Evolutionary conservation across 2,113 vertebrate species (phyloP).

Genomic region (Larimichthys polyactis): DNA sequence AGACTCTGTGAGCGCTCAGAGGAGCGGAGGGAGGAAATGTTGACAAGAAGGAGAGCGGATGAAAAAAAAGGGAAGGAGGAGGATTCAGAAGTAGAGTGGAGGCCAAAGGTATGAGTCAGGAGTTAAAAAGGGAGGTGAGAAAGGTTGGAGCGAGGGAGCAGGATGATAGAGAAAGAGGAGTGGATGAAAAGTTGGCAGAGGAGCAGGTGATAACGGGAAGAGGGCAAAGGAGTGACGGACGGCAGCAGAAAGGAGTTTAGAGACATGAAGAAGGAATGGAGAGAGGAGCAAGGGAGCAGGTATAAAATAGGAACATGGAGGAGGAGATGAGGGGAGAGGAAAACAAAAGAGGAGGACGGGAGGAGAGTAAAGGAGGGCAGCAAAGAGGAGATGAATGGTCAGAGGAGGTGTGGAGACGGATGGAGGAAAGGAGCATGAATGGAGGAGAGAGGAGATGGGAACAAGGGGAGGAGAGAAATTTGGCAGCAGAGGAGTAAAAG

Average conservation of each 20-base stretch:
- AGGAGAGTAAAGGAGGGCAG: neutral
- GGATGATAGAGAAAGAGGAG: neutral
- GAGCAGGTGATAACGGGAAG: neutral
- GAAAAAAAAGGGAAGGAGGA: neutral
- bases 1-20: too few species aligned
- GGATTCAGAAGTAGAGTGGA: neutral
- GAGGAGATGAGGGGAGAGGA: neutral
- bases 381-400: slow-evolving; percentile 22
- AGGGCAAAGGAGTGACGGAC: neutral
- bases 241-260: too few species aligned
- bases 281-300: neutral
- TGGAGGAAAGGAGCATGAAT: neutral
- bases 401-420: slow-evolving; percentile 3
- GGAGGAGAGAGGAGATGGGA: neutral
- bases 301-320: neutral
- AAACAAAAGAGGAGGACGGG: neutral
- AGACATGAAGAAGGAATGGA: too few species aligned
- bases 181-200: neutral
- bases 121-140: neutral
- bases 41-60: neutral
- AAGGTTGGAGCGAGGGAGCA: neutral
- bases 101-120: neutral
- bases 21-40: neutral
- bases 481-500: neutral
- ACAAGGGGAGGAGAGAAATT: slow-evolving; percentile 13